Percentiles rank a stretch among this genome's conserved stretches.
These are phyloP conservation scores for Gila orcuttii DNA, from an alignment of 2,113 vertebrate genomes.

Conservation along the genomic window DNA sequence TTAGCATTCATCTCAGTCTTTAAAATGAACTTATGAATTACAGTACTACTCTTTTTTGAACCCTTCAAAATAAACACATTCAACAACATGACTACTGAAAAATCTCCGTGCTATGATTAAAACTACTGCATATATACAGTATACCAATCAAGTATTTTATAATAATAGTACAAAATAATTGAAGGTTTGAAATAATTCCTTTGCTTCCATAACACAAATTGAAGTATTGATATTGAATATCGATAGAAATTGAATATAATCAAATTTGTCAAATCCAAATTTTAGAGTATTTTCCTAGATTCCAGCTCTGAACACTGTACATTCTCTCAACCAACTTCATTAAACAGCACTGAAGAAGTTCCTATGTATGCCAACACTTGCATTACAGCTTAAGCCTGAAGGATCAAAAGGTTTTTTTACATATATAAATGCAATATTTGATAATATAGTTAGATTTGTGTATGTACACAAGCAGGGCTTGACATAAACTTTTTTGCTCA, in stretches of 20 bases:
- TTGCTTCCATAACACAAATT: not conserved
- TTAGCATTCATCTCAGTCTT: constrained; percentile 41
- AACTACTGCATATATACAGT: not conserved
- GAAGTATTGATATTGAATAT: not conserved
- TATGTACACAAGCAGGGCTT: too few species aligned
- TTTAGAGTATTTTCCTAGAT: not conserved
- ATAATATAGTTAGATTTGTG: too few species aligned
- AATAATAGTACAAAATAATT: not conserved
- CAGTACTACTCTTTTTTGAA: not conserved
- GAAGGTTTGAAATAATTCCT: not conserved
- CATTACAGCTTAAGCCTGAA: not conserved
- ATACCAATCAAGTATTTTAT: not conserved
- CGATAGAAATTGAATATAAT: too few species aligned
- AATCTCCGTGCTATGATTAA: not conserved
- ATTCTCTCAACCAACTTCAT: not conserved
- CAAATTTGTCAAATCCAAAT: not conserved
- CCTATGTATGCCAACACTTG: not conserved
- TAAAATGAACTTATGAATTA: not conserved
- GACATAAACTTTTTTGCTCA: too few species aligned
- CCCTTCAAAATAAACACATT: not conserved
- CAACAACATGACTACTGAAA: not conserved
- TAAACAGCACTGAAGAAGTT: not conserved
- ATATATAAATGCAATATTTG: too few species aligned
- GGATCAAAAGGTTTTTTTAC: not conserved
- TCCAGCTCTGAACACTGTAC: too few species aligned